phyloP scores from a whole-genome alignment of 2,797 vertebrate genomes.

The Xerus rutilus region DNA sequence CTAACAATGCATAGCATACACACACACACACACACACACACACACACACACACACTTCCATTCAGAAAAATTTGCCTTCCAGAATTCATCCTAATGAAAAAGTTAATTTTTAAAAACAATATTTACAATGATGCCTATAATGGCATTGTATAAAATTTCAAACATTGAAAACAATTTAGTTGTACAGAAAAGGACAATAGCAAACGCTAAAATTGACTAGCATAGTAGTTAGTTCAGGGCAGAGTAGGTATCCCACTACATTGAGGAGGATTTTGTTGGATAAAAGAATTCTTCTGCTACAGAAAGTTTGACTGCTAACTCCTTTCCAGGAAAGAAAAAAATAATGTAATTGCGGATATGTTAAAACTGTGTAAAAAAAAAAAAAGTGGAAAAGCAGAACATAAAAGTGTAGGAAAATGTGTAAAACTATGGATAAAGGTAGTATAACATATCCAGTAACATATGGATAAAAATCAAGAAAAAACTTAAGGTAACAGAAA shows the following conservation, averaged over 20 bases:
- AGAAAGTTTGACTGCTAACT: background rate
- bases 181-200: background rate
- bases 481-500: background rate
- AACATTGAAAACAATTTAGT: background rate
- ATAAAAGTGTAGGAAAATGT: background rate
- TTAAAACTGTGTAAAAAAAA: conserved; percentile 9
- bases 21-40: too few relatives aligned
- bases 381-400: background rate
- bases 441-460: background rate
- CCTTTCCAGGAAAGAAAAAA: background rate
- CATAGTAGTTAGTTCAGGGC: background rate
- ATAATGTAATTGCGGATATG: background rate
- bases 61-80: background rate
- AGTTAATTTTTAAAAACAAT: background rate
- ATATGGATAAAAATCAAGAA: background rate
- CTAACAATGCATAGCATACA: background rate
- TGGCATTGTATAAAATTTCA: background rate
- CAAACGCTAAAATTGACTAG: background rate
- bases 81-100: conserved; percentile 11
- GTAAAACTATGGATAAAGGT: background rate
- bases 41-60: background rate
- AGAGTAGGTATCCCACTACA: background rate
- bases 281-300: background rate
- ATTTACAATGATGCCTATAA: background rate
- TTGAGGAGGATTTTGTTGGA: background rate